Base-by-base conservation (phyloP, 1,140 invertebrate genomes). In the Riptortus pedestris region DNA sequence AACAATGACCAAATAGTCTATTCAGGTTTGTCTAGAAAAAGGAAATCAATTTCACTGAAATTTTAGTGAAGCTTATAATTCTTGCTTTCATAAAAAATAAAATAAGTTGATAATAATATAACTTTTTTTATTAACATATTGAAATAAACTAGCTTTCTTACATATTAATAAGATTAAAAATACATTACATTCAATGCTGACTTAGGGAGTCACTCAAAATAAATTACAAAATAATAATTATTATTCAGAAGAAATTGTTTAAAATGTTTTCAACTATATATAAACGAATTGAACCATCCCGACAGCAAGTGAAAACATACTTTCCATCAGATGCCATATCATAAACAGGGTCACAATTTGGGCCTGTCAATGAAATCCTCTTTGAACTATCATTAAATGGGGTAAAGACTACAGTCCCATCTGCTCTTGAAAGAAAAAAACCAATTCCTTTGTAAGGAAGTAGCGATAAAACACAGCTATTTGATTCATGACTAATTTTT, bases 331-430 rank as follows among this genome's bases (percentile, higher is more conserved):
- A 77, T 2, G 76, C 72, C 33, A 83, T 70, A 65, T 79, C 77
- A 70, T 82, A 78, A 24, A 84, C 78, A 9, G 82, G 81, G 69
- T 88, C 86, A 75, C 79, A 84, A 69, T 87, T 80, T 2, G 85
- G 77, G 0, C 86, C 86, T 20, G 84, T 84, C 7, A 87, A 72
- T 52, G 83, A 78, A 1, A 83, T 63, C 43, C 68, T 66, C 61
- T 73, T 78, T 63, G 77, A 72, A 29, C 72, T 69, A 58, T 76
- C 72, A 12, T 69, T 63, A 28, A 73, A 70, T 20, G 72, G 70
- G 55, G 75, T 60, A 18, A 76, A 75, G 28, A 76, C 52, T 69
- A 81, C 81, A 1, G 79, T 79, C 1, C 83, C 84, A 73, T 86
- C 85, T 70, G 78, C 79, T 70, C 77, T 71, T 1, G 79, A 79